Conservation (phyloP, 2,888 invertebrate genomes). For the Empis livida region DNA sequence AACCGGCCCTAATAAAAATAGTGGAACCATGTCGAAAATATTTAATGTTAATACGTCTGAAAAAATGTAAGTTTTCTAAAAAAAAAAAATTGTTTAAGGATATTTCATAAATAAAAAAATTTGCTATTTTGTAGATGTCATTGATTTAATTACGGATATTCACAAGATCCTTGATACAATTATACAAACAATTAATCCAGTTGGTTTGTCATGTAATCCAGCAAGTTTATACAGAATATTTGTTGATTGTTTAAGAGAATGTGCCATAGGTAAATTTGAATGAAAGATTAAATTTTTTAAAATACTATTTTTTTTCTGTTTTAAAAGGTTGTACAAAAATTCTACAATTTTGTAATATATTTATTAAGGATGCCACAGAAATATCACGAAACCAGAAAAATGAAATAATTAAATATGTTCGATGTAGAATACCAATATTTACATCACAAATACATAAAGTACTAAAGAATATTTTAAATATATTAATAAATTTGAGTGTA, state of each 20-base stretch:
- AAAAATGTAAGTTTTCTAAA: conserved; percentile 41
- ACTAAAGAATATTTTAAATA: conserved; percentile 44
- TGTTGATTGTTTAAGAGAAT: conserved; percentile 48
- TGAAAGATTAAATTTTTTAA: too few relatives aligned
- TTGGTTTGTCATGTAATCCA: conserved; percentile 40
- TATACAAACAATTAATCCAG: conserved; percentile 43
- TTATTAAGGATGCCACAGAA: conserved; percentile 47
- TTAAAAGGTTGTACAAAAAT: conserved; percentile 39
- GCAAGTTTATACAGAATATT: conserved; percentile 46
- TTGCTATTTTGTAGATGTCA: conserved; percentile 42
- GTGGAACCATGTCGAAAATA: conserved; percentile 45
- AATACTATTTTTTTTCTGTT: too few relatives aligned
- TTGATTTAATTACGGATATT: conserved; percentile 48
- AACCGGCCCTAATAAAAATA: conserved; percentile 43
- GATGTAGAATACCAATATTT: conserved; percentile 51
- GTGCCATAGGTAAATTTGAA: conserved; percentile 48
- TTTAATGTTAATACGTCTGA: conserved; percentile 47
- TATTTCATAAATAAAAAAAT: conserved; percentile 5
- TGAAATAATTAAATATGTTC: conserved; percentile 52
- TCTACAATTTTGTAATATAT: conserved; percentile 49
- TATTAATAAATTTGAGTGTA: conserved; percentile 43
- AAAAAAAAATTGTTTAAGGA: neutral
- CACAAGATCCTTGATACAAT: conserved; percentile 47
- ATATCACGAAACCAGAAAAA: conserved; percentile 48
- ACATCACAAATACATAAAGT: conserved; percentile 48